Evolutionary conservation across 2,113 vertebrate species (phyloP).

Genomic region (Macquaria ambigua): DNA sequence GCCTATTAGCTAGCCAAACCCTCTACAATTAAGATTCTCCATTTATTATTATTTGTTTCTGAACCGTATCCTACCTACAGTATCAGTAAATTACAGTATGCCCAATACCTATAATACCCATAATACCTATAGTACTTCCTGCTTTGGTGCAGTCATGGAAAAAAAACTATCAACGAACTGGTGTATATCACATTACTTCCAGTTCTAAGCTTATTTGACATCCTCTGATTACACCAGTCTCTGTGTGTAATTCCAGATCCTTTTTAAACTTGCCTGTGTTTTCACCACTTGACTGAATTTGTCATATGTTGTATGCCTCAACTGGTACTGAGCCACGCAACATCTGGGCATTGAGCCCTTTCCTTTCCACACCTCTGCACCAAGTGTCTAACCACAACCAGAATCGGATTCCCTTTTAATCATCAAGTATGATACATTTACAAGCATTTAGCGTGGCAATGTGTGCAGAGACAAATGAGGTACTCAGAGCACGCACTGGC

Average conservation of each 20-base stretch:
- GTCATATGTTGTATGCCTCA: conserved; percentile 25
- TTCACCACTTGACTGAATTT: conserved; percentile 48
- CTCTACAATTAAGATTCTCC: neutral
- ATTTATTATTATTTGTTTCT: conserved; percentile 8
- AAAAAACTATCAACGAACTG: neutral
- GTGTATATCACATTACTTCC: conserved; percentile 26
- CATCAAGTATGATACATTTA: conserved; percentile 1
- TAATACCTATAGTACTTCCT: neutral
- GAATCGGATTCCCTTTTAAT: conserved; percentile 32
- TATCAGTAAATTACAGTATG: neutral
- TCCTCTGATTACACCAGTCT: conserved; percentile 25
- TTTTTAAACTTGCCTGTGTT: conserved; percentile 21
- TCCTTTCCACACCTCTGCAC: conserved; percentile 42
- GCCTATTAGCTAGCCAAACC: neutral
- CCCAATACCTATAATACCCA: neutral
- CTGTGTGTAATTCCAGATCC: conserved; percentile 32
- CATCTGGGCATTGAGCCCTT: conserved; percentile 41
- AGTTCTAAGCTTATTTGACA: conserved; percentile 13
- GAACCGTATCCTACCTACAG: neutral
- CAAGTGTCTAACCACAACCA: conserved; percentile 20
- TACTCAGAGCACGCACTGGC: neutral
- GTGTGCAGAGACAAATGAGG: neutral
- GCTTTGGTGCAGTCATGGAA: neutral
- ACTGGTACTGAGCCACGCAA: conserved; percentile 13
- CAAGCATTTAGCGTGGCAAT: conserved; percentile 18